Evolutionary conservation across 2,888 invertebrate species (phyloP).

Genomic region (Melinopterus prodromus): DNA sequence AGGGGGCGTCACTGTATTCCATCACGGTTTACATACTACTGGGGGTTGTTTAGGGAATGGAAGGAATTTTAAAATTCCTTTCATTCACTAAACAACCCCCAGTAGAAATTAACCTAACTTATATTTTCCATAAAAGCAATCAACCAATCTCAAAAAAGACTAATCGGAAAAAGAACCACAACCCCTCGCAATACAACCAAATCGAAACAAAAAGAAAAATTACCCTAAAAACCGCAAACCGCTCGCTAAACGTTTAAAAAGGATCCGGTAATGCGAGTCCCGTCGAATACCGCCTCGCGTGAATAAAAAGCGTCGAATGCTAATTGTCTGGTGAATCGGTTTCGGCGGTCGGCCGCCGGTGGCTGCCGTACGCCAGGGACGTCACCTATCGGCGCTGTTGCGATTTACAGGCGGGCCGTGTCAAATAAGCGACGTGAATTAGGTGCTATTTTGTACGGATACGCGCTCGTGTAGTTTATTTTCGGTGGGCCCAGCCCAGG

Average conservation of each 20-base stretch:
- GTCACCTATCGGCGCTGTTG: constrained; percentile 43
- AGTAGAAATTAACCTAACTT: too few relatives aligned
- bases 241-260: background rate
- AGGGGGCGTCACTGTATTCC: too few relatives aligned
- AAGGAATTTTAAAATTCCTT: too few relatives aligned
- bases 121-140: too few relatives aligned
- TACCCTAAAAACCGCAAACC: background rate
- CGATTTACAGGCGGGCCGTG: constrained; percentile 46
- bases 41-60: too few relatives aligned
- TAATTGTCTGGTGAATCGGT: constrained; percentile 37
- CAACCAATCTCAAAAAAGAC: too few relatives aligned
- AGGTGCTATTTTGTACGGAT: constrained; percentile 47
- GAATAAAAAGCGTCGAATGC: constrained; percentile 23
- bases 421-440: constrained; percentile 48
- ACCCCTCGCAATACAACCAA: background rate
- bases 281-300: constrained; percentile 14
- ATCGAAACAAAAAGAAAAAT: background rate
- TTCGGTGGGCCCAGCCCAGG: constrained; percentile 38
- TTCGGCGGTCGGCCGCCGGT: constrained; percentile 30
- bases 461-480: constrained; percentile 47
- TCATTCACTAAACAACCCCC: too few relatives aligned
- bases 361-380: constrained; percentile 37
- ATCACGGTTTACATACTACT: too few relatives aligned
- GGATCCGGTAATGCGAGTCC: background rate
- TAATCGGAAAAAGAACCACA: too few relatives aligned